Evolutionary conservation across 2,797 vertebrate genomes (phyloP), one percentile per base, ranked within the genome.

Genomic region (Arrhamphus sclerolepis): DNA sequence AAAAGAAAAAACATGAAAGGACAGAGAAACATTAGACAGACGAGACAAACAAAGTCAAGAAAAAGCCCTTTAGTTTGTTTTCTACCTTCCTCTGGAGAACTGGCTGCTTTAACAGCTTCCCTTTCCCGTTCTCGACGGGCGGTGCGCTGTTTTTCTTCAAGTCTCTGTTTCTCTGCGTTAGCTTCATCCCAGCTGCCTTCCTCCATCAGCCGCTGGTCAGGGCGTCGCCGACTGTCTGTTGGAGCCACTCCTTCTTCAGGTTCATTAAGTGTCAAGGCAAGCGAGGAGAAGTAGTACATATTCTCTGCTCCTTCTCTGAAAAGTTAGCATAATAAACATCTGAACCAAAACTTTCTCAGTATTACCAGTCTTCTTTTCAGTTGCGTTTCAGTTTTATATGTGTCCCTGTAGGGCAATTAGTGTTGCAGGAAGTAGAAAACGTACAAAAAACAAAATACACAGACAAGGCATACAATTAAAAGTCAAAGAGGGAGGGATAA

Each of bases 281-380:
- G 90, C 0, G 94, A 93, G n/a, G 97, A 98, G 84, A 98, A 98
- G 83, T 90, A 98, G 82, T 98, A 97, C 97, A 98, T 98, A 82
- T 92, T 96, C 74, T 98, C 97, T 0, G 97, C 96, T 6, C 95
- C 93, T 44, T 98, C 97, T 75, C 97, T 98, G 75, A 3, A 8
- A 65, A 39, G 22, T 34, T 14, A 64, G n/a, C 16, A 31, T 18
- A 62, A 17, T 18, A 62, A 63, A 58, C 10, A 24, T 64, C 3
- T 49, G 17, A 39, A 18, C 7, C 6, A 46, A 2, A 17, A 13
- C 13, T 3, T 54, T 34, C 1, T 31, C 16, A 7, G 29, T 9
- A 21, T 40, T 1, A 14, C 3, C 22, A 20, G 5, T 17, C 9
- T 10, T 34, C 2, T n/a, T n/a, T n/a, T n/a, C n/a, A n/a, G n/a